Percentiles rank a stretch among this genome's conserved stretches.
Conservation (phyloP, 1,140 invertebrate genomes). For the Cotesia chilonis region DNA sequence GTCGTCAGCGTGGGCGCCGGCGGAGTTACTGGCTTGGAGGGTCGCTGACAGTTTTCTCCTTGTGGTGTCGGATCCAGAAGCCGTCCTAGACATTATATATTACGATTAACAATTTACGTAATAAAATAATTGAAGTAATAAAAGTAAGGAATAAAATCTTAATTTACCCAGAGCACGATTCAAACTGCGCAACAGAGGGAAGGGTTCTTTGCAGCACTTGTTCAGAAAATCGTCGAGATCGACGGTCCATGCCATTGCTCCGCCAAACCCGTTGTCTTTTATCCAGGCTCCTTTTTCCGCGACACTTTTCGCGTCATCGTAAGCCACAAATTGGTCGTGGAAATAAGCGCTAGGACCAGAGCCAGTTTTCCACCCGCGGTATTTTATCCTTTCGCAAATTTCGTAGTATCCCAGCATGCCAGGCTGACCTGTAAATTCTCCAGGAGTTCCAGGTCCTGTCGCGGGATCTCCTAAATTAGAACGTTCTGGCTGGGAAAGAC, state of each 20-base stretch:
- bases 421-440: conserved; percentile 85
- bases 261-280: conserved; percentile 75
- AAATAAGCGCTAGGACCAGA: conserved; percentile 81
- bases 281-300: conserved; percentile 81
- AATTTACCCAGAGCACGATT: conserved; percentile 73
- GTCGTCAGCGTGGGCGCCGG: conserved; percentile 76
- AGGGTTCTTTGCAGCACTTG: conserved; percentile 79
- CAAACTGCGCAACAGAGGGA: conserved; percentile 77
- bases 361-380: conserved; percentile 51
- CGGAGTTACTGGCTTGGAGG: conserved; percentile 75
- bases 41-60: conserved; percentile 71
- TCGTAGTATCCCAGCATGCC: conserved; percentile 92
- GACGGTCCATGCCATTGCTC: conserved; percentile 88
- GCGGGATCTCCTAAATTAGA: conserved; percentile 64
- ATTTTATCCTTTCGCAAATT: conserved; percentile 79
- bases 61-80: conserved; percentile 66
- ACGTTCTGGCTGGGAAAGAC: conserved; percentile 68
- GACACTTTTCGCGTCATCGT: conserved; percentile 82
- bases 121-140: neutral
- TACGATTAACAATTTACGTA: neutral
- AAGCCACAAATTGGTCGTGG: conserved; percentile 90
- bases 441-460: conserved; percentile 77
- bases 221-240: conserved; percentile 92
- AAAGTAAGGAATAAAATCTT: neutral
- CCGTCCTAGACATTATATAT: conserved; percentile 55